Base-by-base conservation (phyloP, 2,113 vertebrate genomes). In the Lophius piscatorius region DNA sequence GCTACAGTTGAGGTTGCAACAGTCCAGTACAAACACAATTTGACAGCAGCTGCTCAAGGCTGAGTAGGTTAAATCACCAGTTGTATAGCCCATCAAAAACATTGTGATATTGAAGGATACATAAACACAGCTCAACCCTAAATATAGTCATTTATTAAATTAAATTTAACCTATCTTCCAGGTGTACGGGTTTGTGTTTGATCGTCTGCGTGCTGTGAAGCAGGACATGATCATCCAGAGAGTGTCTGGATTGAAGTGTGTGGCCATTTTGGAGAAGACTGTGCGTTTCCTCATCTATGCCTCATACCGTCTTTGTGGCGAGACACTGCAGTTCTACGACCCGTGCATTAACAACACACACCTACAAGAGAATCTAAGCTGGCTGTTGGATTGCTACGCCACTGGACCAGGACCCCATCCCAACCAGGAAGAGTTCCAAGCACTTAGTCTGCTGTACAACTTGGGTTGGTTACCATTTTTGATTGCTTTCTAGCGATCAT, bases 161-260 rank as follows among this genome's bases (percentile, higher is more conserved):
- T n/a, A 6, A 14, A 5, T 31, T 7, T 2, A 33, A 2, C 4
- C 42, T 7, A 3, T 38, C 18, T 52, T 47, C 0, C 70, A 93
- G 91, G 88, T 90, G 11, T 93, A 93, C 58, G 76, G 71, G 78
- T 97, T 93, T 69, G 92, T 93, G 40, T 92, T 91, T 1, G 94
- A 96, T 70, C 92, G 94, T 0, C 75, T 96, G 76, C 94, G 94
- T 13, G 87, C 91, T 0, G 91, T 96, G 52, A 88, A 93, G 6
- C 92, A 95, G 78, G 95, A 96, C 76, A 87, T 94, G 90, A 86
- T 92, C 9, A 90, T 95, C 69, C 95, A 95, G 83, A 82, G 90
- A 44, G 78, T 90, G 10, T 74, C 82, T 0, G 90, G 84, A 11
- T 39, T 41, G 3, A 78, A 71, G 24, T 91, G 89, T 10, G 90